Conservation (phyloP, 2,113 vertebrate species). For the Dromas ardeola region DNA sequence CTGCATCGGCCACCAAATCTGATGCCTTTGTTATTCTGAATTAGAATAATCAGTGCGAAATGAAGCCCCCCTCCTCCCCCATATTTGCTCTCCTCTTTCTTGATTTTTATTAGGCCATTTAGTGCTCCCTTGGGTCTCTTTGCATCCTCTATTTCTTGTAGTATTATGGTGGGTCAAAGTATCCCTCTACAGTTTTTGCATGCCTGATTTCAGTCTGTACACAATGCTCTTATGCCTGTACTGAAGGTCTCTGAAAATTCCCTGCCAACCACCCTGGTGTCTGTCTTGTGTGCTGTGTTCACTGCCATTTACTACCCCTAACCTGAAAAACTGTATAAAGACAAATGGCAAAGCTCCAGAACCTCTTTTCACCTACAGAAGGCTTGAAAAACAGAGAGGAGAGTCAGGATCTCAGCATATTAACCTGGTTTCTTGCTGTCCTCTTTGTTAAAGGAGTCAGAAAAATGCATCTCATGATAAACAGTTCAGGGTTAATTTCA, state of each 20-base stretch:
- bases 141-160: not conserved
- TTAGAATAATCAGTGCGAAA: slow-evolving; percentile 13
- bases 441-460: slow-evolving; percentile 37
- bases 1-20: not conserved
- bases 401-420: not conserved
- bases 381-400: not conserved
- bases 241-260: not conserved
- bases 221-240: not conserved
- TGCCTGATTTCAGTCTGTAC: not conserved
- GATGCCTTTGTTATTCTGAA: not conserved
- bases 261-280: not conserved
- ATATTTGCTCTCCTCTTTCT: slow-evolving; percentile 24
- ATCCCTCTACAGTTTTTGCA: not conserved
- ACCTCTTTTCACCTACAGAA: not conserved
- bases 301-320: not conserved
- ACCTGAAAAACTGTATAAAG: not conserved
- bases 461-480: slow-evolving; percentile 39
- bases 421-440: not conserved
- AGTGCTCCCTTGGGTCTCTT: slow-evolving; percentile 13
- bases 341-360: not conserved
- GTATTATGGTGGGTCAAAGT: not conserved
- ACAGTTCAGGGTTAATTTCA: slow-evolving; percentile 72
- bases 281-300: not conserved
- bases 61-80: not conserved
- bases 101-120: slow-evolving; percentile 39